These are phyloP conservation scores for Branchellion lobata DNA, from an alignment of 2,888 invertebrate species.

Conservation along the genomic window DNA sequence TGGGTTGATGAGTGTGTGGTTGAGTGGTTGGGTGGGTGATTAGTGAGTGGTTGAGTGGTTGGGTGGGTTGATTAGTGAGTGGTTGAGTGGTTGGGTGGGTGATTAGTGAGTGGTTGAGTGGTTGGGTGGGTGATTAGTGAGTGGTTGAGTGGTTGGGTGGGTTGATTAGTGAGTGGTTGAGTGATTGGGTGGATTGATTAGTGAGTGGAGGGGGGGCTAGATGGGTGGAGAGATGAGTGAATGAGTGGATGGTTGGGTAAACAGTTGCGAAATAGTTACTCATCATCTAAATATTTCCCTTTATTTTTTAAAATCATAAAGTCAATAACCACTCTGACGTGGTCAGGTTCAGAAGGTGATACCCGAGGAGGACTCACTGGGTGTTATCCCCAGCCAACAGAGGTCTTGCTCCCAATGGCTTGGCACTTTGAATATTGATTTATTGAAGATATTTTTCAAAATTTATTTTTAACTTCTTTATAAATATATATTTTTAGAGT, in stretches of 20 bases:
- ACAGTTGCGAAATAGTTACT: too few relatives aligned
- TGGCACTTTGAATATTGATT: neutral
- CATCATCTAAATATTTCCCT: too few relatives aligned
- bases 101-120: neutral
- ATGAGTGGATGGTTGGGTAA: too few relatives aligned
- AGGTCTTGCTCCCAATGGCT: slow-evolving; percentile 55
- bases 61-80: neutral
- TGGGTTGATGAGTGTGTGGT: neutral
- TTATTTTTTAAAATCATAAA: too few relatives aligned
- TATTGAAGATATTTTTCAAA: neutral
- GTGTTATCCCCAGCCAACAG: slow-evolving; percentile 88
- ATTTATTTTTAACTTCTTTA: neutral
- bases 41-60: neutral
- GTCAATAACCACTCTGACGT: too few relatives aligned
- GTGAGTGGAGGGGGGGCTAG: too few relatives aligned
- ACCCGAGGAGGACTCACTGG: slow-evolving; percentile 74
- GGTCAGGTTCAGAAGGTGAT: slow-evolving; percentile 66
- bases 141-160: neutral
- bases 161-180: neutral
- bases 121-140: too few relatives aligned
- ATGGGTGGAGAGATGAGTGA: too few relatives aligned
- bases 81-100: neutral
- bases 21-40: neutral
- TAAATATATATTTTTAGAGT: neutral
- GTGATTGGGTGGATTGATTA: too few relatives aligned